Base-by-base conservation (phyloP, 1,140 invertebrate genomes). In the Heliconius melpomene region DNA sequence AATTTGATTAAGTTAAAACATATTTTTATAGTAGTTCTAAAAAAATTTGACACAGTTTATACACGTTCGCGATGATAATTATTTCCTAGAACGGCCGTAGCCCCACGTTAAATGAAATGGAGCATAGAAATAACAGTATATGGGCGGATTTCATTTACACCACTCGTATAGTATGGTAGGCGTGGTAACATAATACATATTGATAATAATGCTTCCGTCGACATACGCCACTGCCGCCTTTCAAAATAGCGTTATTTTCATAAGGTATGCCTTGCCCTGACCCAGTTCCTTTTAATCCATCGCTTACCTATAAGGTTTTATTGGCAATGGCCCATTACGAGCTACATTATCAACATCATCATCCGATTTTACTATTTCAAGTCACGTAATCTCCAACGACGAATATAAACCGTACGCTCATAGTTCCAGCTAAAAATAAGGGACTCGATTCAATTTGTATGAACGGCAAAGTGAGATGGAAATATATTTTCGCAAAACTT, bases 261-360 rank as follows among this genome's bases (percentile, higher is more conserved):
- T 92, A 94, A 90, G 87, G 85, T 84, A 86, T 78, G 89, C 89
- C 88, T 86, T 91, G 84, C 91, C 88, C 88, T 93, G 90, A 94
- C 90, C 92, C 79, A 93, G 80, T 93, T 93, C 85, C 88, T 92
- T 94, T 92, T 93, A 93, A 92, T 94, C 91, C 91, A 93, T 92
- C 90, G 89, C 89, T 94, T 94, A 93, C 93, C 91, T 94, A 93
- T 94, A 94, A 94, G 89, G 91, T 94, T 93, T 94, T 93, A 93
- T 94, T 93, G 91, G 91, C 87, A 89, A 91, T 91, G 89, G 90
- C 90, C 91, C 90, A 93, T 94, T 91, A 93, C 91, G 90, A 91
- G 91, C 88, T 91, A 93, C 89, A 94, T 94, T 94, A 94, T 94
- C 92, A 94, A 92, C 91, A 93, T 94, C 91, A 93, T 92, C 92